These are phyloP conservation scores for Caenorhabditis angaria DNA, from an alignment of 2,888 invertebrate species.

Conservation along the genomic window DNA sequence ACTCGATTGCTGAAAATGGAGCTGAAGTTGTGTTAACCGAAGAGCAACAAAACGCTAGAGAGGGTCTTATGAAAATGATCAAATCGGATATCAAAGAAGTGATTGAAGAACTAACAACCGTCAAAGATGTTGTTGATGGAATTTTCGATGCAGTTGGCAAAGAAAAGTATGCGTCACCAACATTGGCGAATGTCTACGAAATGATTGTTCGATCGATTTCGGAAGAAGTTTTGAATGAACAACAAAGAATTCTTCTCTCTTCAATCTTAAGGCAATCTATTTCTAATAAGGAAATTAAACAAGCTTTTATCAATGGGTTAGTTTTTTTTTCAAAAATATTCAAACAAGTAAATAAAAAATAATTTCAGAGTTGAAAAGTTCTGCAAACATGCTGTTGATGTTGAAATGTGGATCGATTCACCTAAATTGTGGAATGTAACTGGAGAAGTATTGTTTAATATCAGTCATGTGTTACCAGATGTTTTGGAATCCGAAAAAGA, in stretches of 20 bases:
- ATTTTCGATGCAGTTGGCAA: conserved; percentile 17
- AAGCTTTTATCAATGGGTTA: conserved; percentile 34
- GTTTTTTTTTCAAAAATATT: conserved; percentile 8
- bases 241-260: background rate
- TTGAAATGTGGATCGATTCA: background rate
- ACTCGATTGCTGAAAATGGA: conserved; percentile 27
- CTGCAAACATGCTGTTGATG: background rate
- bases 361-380: background rate
- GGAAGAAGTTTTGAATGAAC: conserved; percentile 12
- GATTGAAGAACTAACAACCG: conserved; percentile 10
- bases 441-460: background rate
- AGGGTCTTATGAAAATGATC: conserved; percentile 22
- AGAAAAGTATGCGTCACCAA: conserved; percentile 33
- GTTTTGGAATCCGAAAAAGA: background rate
- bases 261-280: conserved; percentile 18
- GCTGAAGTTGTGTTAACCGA: conserved; percentile 25
- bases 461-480: background rate
- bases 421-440: background rate
- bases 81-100: conserved; percentile 34
- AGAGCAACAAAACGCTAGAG: conserved; percentile 9
- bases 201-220: conserved; percentile 17
- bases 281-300: conserved; percentile 17
- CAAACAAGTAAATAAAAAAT: background rate
- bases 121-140: conserved; percentile 27
- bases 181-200: conserved; percentile 32